These are phyloP conservation scores for Pseudopodoces humilis DNA, from an alignment of 2,113 vertebrate species.

Conservation along the genomic window DNA sequence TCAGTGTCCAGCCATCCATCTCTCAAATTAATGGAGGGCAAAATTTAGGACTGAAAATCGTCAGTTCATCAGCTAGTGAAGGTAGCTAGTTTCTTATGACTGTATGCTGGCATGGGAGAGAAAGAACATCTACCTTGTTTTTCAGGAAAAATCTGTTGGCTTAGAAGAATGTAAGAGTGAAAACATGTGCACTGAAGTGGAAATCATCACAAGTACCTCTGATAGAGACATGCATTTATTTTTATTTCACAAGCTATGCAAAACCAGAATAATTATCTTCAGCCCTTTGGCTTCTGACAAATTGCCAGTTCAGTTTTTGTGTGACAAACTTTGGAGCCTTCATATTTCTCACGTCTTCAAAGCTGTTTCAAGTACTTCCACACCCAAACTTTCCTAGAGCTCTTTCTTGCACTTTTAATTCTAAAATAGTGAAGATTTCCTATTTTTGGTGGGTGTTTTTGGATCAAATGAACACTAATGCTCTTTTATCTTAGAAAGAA, in stretches of 20 bases:
- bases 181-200: conserved; percentile 34
- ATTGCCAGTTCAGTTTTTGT: background rate
- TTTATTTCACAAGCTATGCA: conserved; percentile 52
- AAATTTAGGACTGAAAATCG: background rate
- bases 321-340: background rate
- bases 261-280: conserved; percentile 55
- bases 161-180: conserved; percentile 27
- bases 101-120: accelerated
- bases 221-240: conserved; percentile 38
- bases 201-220: conserved; percentile 51
- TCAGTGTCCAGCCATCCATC: background rate
- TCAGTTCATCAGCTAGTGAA: background rate
- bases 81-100: background rate
- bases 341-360: accelerated
- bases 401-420: accelerated
- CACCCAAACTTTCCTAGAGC: background rate
- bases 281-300: conserved; percentile 51
- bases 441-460: background rate
- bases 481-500: conserved; percentile 22
- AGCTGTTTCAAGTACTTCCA: background rate
- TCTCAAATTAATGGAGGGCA: background rate
- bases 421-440: background rate
- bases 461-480: background rate
- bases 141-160: conserved; percentile 23
- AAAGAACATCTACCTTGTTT: conserved; percentile 21